Percentiles rank a stretch among this genome's conserved stretches.
These are phyloP conservation scores for Cyprinodon tularosa DNA, from an alignment of 2,113 vertebrate genomes.

Conservation along the genomic window DNA sequence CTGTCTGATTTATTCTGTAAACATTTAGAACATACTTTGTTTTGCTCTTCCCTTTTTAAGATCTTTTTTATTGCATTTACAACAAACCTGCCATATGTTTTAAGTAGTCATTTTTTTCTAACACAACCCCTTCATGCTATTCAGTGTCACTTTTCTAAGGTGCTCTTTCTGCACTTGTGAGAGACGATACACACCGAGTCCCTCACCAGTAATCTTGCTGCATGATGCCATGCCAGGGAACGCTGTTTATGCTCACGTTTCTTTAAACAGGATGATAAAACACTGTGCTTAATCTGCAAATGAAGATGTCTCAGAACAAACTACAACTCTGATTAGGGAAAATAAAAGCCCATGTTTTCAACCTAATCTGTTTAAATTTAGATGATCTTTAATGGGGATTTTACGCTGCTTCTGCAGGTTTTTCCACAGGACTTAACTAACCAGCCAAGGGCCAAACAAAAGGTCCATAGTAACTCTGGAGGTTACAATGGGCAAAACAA, in stretches of 20 bases:
- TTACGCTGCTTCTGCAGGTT: too few species aligned
- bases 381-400: too few species aligned
- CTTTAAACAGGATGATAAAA: background rate
- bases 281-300: background rate
- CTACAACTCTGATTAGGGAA: background rate
- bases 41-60: background rate
- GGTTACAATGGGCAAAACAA: too few species aligned
- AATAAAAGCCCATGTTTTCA: too few species aligned
- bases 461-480: too few species aligned
- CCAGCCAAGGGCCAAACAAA: too few species aligned
- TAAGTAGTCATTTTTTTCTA: background rate
- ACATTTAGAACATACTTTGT: background rate
- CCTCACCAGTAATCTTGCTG: background rate
- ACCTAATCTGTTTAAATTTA: too few species aligned
- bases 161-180: background rate
- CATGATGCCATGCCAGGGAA: background rate
- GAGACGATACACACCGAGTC: background rate
- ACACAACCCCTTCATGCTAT: background rate
- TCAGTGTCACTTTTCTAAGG: background rate
- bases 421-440: too few species aligned
- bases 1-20: too few species aligned
- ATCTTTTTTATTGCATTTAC: too few species aligned
- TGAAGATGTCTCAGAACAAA: background rate
- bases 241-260: background rate
- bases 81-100: too few species aligned